Evolutionary conservation across 2,888 invertebrate genomes (phyloP).

Genomic region (Drosophila quasianomalipes): DNA sequence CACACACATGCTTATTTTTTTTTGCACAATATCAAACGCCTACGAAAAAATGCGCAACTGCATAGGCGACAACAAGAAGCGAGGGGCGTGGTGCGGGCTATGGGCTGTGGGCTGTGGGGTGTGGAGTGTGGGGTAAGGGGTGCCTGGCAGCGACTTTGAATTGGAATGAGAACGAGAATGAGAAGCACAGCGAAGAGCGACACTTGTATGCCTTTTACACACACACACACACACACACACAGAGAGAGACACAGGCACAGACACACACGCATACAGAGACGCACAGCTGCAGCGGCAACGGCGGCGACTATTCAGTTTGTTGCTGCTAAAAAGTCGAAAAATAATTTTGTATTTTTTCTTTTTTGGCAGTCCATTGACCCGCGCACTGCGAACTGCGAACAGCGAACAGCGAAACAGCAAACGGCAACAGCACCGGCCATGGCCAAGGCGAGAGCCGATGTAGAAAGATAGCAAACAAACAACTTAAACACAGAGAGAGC

Average conservation of each 20-base stretch:
- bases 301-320: slow-evolving; percentile 76
- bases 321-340: slow-evolving; percentile 61
- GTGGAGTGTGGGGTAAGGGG: neutral
- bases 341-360: slow-evolving; percentile 45
- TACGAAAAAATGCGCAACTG: slow-evolving; percentile 78
- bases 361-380: slow-evolving; percentile 81
- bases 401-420: slow-evolving; percentile 14
- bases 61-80: slow-evolving; percentile 56
- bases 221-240: slow-evolving; percentile 26
- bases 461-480: slow-evolving; percentile 80
- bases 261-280: slow-evolving; percentile 30
- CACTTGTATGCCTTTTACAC: slow-evolving; percentile 70
- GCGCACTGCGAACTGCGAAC: slow-evolving; percentile 27
- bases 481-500: slow-evolving; percentile 70
- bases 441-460: slow-evolving; percentile 51
- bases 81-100: neutral
- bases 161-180: slow-evolving; percentile 19
- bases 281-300: slow-evolving; percentile 25
- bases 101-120: neutral
- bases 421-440: slow-evolving; percentile 11
- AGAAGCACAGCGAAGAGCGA: slow-evolving; percentile 61
- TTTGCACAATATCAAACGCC: slow-evolving; percentile 60
- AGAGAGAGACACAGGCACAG: slow-evolving; percentile 2
- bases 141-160: slow-evolving; percentile 4
- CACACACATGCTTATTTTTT: neutral